Conservation (phyloP, 2,113 vertebrate genomes). For the Abramis brama region DNA sequence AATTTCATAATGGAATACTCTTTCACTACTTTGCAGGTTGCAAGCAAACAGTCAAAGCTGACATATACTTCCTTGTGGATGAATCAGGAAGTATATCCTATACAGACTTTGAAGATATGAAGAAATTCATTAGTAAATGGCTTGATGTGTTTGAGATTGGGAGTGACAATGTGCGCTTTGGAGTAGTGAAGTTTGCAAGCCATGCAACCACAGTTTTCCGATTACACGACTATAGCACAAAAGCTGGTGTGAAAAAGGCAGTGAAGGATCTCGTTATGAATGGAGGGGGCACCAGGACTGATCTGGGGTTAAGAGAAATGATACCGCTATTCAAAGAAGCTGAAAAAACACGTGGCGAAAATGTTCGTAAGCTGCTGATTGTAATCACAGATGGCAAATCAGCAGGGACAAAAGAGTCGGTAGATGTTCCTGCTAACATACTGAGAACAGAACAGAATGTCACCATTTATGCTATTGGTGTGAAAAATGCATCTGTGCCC, state of each 20-base stretch:
- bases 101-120: conserved; percentile 80
- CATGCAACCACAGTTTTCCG: conserved; percentile 66
- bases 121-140: conserved; percentile 80
- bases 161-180: conserved; percentile 75
- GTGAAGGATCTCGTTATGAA: conserved; percentile 67
- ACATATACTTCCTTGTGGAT: conserved; percentile 88
- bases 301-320: conserved; percentile 78
- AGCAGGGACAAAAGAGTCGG: conserved; percentile 51
- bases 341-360: conserved; percentile 55
- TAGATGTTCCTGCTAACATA: conserved; percentile 70
- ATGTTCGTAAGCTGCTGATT: conserved; percentile 75
- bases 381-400: conserved; percentile 83
- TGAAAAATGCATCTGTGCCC: conserved; percentile 67
- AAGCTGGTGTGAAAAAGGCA: conserved; percentile 66
- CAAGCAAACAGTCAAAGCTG: conserved; percentile 79
- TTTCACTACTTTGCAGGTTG: conserved; percentile 71
- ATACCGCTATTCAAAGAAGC: conserved; percentile 69
- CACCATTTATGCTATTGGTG: conserved; percentile 80
- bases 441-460: conserved; percentile 68
- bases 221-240: conserved; percentile 60
- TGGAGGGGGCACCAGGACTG: conserved; percentile 77
- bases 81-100: conserved; percentile 80
- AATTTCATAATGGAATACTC: background rate
- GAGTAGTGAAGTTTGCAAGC: conserved; percentile 78
- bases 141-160: conserved; percentile 76